These are phyloP conservation scores for Podiceps cristatus DNA, from an alignment of 2,113 vertebrate species.

Conservation along the genomic window DNA sequence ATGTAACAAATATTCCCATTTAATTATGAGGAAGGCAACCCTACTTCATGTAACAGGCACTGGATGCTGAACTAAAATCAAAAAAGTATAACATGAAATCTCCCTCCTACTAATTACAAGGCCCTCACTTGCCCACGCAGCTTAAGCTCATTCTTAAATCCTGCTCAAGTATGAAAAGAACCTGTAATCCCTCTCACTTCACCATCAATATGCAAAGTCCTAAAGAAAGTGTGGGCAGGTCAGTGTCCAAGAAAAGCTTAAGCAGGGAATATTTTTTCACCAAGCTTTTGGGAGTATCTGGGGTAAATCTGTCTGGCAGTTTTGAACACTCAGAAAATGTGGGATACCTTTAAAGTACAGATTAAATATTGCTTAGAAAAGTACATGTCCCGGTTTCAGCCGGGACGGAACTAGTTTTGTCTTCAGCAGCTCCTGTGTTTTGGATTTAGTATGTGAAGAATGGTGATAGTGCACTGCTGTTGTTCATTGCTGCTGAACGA, in stretches of 20 bases:
- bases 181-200: neutral
- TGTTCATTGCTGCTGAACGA: too few species aligned
- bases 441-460: too few species aligned
- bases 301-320: neutral
- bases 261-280: neutral
- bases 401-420: too few species aligned
- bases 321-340: neutral
- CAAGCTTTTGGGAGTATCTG: neutral
- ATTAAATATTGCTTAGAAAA: neutral
- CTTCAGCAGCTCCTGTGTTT: too few species aligned
- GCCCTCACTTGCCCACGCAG: neutral
- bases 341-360: neutral
- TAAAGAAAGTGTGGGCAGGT: neutral
- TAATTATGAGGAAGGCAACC: neutral
- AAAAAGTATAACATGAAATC: neutral
- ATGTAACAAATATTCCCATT: neutral
- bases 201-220: neutral
- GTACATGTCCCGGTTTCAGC: too few species aligned
- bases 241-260: neutral
- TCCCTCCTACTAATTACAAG: neutral
- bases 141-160: neutral
- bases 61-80: neutral
- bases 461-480: too few species aligned
- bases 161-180: neutral
- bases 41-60: neutral